A percentile compares a stretch with the other conserved stretches of the same genome.
Conservation (phyloP, 1,140 invertebrate species). For the Ceratitis capitata region DNA sequence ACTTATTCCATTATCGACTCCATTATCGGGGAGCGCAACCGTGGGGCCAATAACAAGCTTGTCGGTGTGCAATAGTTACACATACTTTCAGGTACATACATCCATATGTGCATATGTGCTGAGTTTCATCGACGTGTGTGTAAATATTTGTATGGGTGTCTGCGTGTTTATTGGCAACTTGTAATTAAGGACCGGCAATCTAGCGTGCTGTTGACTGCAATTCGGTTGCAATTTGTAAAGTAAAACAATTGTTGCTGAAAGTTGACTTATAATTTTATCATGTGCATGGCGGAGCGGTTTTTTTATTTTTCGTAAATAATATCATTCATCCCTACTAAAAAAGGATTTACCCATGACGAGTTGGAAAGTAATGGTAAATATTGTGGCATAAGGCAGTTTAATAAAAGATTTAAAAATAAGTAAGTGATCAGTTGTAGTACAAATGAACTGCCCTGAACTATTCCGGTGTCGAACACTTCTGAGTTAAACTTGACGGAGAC, state of each 20-base stretch:
- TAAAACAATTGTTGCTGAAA: slow-evolving; percentile 1
- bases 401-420: too few relatives aligned
- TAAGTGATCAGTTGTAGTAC: too few relatives aligned
- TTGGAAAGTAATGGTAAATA: too few relatives aligned
- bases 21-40: slow-evolving; percentile 15
- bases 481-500: too few relatives aligned
- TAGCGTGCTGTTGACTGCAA: slow-evolving; percentile 13
- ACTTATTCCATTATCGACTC: slow-evolving; percentile 33
- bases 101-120: background rate
- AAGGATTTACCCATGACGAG: too few relatives aligned
- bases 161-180: background rate
- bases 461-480: too few relatives aligned
- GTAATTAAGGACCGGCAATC: slow-evolving; percentile 33
- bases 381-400: too few relatives aligned
- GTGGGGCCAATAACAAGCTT: background rate
- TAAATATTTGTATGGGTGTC: background rate
- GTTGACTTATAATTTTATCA: background rate
- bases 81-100: too few relatives aligned
- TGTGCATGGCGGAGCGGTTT: background rate
- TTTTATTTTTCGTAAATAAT: too few relatives aligned
- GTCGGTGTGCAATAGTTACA: background rate
- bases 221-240: slow-evolving; percentile 36
- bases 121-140: background rate
- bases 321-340: too few relatives aligned
- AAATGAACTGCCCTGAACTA: too few relatives aligned